Evolutionary conservation across 2,113 vertebrate genomes (phyloP).

Genomic region (Nymphicus hollandicus): DNA sequence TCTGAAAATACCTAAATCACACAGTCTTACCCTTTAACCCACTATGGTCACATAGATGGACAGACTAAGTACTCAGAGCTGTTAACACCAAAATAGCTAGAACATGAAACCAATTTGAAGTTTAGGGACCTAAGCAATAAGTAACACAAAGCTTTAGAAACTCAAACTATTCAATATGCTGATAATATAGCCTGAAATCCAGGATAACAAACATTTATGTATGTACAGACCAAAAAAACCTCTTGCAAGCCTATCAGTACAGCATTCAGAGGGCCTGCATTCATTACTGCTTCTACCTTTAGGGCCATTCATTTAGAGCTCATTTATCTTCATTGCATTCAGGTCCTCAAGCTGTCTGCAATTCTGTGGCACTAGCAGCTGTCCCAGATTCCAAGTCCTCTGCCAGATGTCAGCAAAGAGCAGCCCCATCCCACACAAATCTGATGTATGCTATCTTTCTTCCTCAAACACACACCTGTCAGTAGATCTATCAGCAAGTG

Average conservation of each 20-base stretch:
- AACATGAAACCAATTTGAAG: neutral
- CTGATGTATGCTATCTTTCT: neutral
- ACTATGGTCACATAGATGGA: neutral
- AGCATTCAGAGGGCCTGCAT: neutral
- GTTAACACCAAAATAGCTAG: neutral
- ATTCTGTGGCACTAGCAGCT: conserved; percentile 20
- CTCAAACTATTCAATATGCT: neutral
- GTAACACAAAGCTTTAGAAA: neutral
- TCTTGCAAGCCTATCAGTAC: neutral
- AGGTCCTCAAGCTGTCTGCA: conserved; percentile 26
- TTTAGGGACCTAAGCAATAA: neutral
- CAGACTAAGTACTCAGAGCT: neutral
- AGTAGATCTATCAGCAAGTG: neutral
- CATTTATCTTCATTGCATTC: conserved; percentile 50
- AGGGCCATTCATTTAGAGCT: neutral
- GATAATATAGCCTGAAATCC: neutral
- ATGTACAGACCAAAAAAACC: neutral
- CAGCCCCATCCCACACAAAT: neutral
- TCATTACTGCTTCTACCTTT: neutral
- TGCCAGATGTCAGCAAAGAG: conserved; percentile 45
- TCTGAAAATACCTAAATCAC: neutral
- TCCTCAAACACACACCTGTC: conserved; percentile 22
- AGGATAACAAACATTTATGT: neutral
- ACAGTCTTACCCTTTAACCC: neutral
- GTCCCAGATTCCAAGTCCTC: conserved; percentile 28